A percentile compares a stretch with the other conserved stretches of the same genome.
These are phyloP conservation scores for Coenobita brevimanus DNA, from an alignment of 1,140 invertebrate genomes.

Conservation along the genomic window DNA sequence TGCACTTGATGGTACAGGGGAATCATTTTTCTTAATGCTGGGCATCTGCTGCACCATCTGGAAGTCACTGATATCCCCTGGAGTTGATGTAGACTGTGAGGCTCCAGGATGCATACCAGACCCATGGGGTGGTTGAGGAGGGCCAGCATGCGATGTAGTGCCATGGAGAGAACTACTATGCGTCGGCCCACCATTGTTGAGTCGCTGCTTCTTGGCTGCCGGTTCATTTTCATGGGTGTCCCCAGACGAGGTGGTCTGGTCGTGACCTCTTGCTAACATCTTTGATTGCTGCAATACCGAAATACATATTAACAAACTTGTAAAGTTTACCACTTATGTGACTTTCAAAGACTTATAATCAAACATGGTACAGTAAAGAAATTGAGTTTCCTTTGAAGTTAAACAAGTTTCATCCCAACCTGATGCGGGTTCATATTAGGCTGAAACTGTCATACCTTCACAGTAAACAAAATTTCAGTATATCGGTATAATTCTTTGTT, in stretches of 20 bases:
- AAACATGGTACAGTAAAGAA: no score
- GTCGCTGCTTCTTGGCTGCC: constrained; percentile 61
- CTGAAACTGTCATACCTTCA: no score
- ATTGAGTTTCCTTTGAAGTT: no score
- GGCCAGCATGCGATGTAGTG: constrained; percentile 44
- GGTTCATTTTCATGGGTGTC: constrained; percentile 65
- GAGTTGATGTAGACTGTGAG: constrained; percentile 33
- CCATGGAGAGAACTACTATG: constrained; percentile 38
- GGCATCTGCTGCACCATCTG: constrained; percentile 62
- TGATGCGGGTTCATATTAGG: no score
- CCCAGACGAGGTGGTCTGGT: constrained; percentile 64
- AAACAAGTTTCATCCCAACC: no score
- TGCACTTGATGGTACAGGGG: constrained; percentile 45
- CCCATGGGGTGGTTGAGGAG: constrained; percentile 40
- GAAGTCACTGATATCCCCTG: constrained; percentile 53
- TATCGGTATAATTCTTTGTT: no score
- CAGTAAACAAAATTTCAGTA: no score
- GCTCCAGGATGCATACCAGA: constrained; percentile 30
- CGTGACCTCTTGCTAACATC: constrained; percentile 59
- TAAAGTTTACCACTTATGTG: background rate
- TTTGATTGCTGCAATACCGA: constrained; percentile 60
- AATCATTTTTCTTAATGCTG: constrained; percentile 63
- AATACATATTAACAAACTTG: background rate
- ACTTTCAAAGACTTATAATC: no score
- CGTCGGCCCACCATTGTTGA: constrained; percentile 48